A percentile compares a stretch with the other conserved stretches of the same genome.
Evolutionary conservation across 2,888 invertebrate genomes (phyloP).

Genomic region (Cerceris ruficornis): DNA sequence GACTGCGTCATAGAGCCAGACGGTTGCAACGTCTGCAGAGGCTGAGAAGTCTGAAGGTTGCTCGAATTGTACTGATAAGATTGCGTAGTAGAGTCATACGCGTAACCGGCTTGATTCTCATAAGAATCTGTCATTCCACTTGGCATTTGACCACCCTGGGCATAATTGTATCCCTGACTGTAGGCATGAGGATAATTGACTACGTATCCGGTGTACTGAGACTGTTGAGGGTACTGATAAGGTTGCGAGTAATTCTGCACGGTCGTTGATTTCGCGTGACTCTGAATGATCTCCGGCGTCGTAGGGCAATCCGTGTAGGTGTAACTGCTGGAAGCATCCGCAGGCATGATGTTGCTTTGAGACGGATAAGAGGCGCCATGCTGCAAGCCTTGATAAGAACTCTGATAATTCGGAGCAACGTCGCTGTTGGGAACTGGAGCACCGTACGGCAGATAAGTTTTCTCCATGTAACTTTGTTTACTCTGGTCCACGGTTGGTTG

Average conservation of each 20-base stretch:
- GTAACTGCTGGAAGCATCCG: constrained; percentile 45
- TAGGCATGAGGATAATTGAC: constrained; percentile 67
- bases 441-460: constrained; percentile 41
- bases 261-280: constrained; percentile 72
- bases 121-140: constrained; percentile 67
- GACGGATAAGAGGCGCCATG: constrained; percentile 67
- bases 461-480: constrained; percentile 58
- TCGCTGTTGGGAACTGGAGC: constrained; percentile 52
- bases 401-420: constrained; percentile 60
- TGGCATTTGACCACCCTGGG: constrained; percentile 35
- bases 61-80: constrained; percentile 86
- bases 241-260: constrained; percentile 64
- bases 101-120: constrained; percentile 86
- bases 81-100: constrained; percentile 82
- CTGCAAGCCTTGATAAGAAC: constrained; percentile 68
- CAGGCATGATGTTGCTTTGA: constrained; percentile 72
- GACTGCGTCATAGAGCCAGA: not conserved
- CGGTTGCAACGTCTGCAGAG: constrained; percentile 37
- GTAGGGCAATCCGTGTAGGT: constrained; percentile 39
- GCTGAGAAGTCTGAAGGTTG: constrained; percentile 80
- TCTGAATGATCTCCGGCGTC: constrained; percentile 75
- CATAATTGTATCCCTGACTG: constrained; percentile 59
- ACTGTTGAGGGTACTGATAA: constrained; percentile 69
- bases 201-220: constrained; percentile 58
- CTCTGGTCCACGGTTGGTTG: constrained; percentile 41